phyloP scores from a whole-genome alignment of 1,140 invertebrate species.

The Metopolophium dirhodum region DNA sequence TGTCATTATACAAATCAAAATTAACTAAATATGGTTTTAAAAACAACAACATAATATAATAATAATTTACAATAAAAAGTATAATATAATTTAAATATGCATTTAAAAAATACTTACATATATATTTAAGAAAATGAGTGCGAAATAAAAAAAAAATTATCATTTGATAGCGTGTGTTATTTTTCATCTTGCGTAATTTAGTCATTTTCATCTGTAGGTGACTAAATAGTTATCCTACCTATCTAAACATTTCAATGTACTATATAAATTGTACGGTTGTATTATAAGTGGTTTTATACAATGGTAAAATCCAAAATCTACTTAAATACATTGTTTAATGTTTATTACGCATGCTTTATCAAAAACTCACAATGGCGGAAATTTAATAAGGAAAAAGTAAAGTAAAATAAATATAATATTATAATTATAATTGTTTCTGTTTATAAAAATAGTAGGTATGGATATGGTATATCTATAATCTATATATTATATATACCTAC shows the following conservation, averaged over 20 bases:
- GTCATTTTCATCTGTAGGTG: not conserved
- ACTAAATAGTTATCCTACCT: not conserved
- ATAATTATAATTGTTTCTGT: not conserved
- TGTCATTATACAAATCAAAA: not conserved
- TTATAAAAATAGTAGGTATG: not conserved
- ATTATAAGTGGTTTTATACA: not conserved
- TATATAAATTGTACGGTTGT: not conserved
- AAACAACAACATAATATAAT: not conserved
- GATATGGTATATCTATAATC: not conserved
- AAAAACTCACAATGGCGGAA: not conserved
- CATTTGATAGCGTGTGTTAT: not conserved
- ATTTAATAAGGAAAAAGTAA: not conserved
- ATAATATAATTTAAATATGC: not conserved
- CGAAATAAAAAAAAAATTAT: not conserved
- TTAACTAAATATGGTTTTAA: not conserved
- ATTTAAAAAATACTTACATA: not conserved
- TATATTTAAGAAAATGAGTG: not conserved
- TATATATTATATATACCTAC: not conserved
- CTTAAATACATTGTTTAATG: not conserved
- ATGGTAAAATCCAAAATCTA: not conserved
- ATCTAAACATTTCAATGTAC: not conserved
- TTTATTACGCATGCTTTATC: not conserved
- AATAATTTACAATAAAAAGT: not conserved
- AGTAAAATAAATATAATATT: not conserved
- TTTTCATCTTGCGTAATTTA: not conserved